Evolutionary conservation across 2,113 vertebrate species (phyloP), one percentile per base, ranked within the genome.

Genomic region (Callospermophilus lateralis): DNA sequence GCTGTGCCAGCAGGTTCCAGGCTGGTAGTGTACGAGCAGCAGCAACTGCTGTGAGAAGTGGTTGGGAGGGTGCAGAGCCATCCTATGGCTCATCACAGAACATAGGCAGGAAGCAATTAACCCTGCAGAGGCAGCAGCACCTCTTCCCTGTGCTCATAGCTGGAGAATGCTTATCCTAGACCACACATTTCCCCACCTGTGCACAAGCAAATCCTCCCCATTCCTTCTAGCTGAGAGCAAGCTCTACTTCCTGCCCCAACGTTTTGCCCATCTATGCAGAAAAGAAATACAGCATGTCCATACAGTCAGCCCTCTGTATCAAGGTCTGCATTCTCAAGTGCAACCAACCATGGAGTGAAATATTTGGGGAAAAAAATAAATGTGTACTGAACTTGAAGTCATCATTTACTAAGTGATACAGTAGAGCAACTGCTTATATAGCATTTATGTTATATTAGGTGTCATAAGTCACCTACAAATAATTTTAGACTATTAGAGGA

Each of bases 111-210:
- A 39, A 22, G n/a, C 37, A 48, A 13, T 37, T 6, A 72, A 32
- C 30, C 16, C 0, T 0, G 28, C 0, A 3, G 0, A 81, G 76
- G 26, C 6, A 34, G 37, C 16, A 51, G 34, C 3, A 30, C 37
- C 28, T 51, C 48, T 45, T 76, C 22, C 2, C 53, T 45, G 10
- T 84, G 51, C 65, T 77, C 45, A 84, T 0, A 63, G 72, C 3
- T 34, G 6, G 30, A 87, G 80, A 80, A 68, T 11, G 8, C 48
- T 45, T 74, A 17, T 19, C n/a, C 24, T 61, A 7, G 48, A 74
- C 70, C 2, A 10, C 45, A 9, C 3, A 63, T 26, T 88, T 73
- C 63, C 65, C n/a, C 2, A 67, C 53, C 42, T 89, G 48, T 73
- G 8, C 1, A 70, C 3, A 58, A 55, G 7, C 26, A 48, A 53